Conservation (phyloP, 30 jellyfish, hydroid and myxozoan species). For the Aurelia sp. region DNA sequence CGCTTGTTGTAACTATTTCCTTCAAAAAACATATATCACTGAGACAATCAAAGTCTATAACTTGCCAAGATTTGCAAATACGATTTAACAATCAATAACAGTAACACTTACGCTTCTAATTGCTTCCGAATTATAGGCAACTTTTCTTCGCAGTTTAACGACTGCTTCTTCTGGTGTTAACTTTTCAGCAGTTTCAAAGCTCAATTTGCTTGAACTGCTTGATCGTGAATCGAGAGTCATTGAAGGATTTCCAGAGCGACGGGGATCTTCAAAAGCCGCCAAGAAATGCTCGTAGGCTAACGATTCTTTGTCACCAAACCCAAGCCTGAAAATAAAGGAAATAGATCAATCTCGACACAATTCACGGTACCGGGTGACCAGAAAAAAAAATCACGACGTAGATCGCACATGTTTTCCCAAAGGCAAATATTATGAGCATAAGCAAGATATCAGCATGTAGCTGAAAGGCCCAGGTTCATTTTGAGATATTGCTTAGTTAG, state of each 20-base stretch:
- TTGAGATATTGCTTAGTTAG: no score
- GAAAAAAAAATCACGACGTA: no score
- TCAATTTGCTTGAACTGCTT: conserved; percentile 16
- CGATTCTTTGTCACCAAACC: conserved; percentile 51
- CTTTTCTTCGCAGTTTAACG: conserved; percentile 34
- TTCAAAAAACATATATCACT: background rate
- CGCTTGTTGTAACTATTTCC: background rate
- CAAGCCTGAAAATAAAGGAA: conserved; percentile 28
- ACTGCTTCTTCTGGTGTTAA: conserved; percentile 49
- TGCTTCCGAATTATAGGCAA: conserved; percentile 44
- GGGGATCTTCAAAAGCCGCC: conserved; percentile 69
- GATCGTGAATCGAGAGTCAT: conserved; percentile 43
- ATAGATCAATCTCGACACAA: no score
- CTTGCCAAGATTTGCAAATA: background rate
- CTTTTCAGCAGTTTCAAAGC: conserved; percentile 49
- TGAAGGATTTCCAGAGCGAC: conserved; percentile 34
- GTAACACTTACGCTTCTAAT: conserved; percentile 35
- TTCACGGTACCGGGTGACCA: no score
- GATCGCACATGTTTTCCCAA: no score
- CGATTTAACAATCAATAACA: background rate
- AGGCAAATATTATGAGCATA: no score
- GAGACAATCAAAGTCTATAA: background rate
- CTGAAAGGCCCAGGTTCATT: no score
- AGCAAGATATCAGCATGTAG: no score
- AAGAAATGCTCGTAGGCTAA: conserved; percentile 49